These are phyloP conservation scores for Lycophotia porphyrea DNA, from an alignment of 2,888 invertebrate species.

Conservation along the genomic window DNA sequence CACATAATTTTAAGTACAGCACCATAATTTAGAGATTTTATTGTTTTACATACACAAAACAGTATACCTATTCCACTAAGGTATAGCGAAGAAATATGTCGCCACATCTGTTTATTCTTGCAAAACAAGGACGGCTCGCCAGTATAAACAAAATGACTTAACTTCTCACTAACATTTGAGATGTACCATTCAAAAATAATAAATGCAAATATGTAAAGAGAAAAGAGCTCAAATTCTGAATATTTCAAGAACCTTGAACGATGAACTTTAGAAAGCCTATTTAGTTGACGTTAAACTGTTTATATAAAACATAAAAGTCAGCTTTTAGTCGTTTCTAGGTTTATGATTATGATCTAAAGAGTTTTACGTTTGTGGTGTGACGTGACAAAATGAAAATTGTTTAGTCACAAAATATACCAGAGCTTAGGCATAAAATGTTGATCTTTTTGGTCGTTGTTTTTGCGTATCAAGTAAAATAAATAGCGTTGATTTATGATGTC, in stretches of 20 bases:
- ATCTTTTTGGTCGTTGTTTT: conserved; percentile 1
- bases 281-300: conserved; percentile 58
- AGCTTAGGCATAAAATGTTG: conserved; percentile 22
- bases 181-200: conserved; percentile 38
- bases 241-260: conserved; percentile 55
- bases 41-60: no score
- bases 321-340: conserved; percentile 48
- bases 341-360: conserved; percentile 58
- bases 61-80: no score
- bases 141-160: conserved; percentile 11
- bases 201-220: conserved; percentile 47
- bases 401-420: conserved; percentile 22
- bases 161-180: conserved; percentile 29
- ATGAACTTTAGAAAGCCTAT: conserved; percentile 50
- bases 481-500: background rate
- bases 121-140: background rate
- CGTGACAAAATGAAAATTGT: conserved; percentile 50
- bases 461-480: conserved; percentile 2
- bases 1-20: no score
- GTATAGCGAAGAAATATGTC: background rate
- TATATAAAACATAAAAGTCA: conserved; percentile 58
- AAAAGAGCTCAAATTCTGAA: conserved; percentile 39
- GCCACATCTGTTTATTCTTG: background rate
- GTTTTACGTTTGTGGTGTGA: conserved; percentile 31
- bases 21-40: no score